Conservation (phyloP, 2,113 vertebrate genomes). For the Semnopithecus entellus region DNA sequence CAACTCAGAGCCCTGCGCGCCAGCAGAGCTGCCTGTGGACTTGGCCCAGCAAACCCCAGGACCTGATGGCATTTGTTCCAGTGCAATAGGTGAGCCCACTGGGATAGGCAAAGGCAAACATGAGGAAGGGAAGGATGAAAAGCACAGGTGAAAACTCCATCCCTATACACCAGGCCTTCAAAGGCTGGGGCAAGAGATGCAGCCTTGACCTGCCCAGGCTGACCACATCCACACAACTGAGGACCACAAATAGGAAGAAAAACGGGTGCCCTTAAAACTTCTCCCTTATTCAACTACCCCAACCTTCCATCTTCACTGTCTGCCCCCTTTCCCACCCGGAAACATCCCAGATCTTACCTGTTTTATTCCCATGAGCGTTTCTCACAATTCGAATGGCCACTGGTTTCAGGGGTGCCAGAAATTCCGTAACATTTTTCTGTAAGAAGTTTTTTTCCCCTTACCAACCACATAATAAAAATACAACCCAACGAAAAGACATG, state of each 20-base stretch:
- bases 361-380: conserved; percentile 89
- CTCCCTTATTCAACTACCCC: rapidly evolving
- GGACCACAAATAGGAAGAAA: neutral
- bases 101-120: rapidly evolving
- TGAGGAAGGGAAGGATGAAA: rapidly evolving
- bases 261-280: rapidly evolving
- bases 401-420: conserved; percentile 93
- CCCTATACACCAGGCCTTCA: rapidly evolving
- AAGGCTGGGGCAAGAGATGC: neutral
- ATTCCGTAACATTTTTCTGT: conserved; percentile 93
- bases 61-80: rapidly evolving
- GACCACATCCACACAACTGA: neutral
- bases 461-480: no score
- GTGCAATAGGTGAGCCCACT: rapidly evolving
- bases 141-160: neutral
- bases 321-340: rapidly evolving
- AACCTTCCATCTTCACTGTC: rapidly evolving
- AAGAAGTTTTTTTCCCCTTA: neutral
- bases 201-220: rapidly evolving
- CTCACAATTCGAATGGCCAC: conserved; percentile 91
- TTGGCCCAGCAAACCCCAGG: neutral
- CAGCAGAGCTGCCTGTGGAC: rapidly evolving
- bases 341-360: conserved; percentile 81
- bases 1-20: rapidly evolving
- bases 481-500: rapidly evolving